Evolutionary conservation across 2,113 vertebrate genomes (phyloP), one percentile per base, ranked within the genome.

Genomic region (Perccottus glenii): DNA sequence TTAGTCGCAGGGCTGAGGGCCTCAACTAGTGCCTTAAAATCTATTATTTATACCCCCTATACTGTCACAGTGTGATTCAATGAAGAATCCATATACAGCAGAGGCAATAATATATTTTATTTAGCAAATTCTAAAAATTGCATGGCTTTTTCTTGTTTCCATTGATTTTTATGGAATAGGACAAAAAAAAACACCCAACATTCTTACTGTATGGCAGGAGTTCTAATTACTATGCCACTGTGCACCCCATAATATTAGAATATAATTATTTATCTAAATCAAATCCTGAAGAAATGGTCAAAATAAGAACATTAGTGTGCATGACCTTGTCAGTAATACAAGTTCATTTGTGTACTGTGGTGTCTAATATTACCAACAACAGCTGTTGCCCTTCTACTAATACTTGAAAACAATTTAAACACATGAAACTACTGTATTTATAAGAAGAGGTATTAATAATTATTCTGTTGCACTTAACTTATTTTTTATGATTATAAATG

Each of bases 371-470:
- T n/a, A 7, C 38, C 4, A 36, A n/a, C 33, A 55, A 32, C 12
- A n/a, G 14, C 36, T 55, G 8, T 33, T 27, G 19, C 19, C 19
- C 12, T 5, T 46, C 12, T 14, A 11, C 1, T 12, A 40, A 8
- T 40, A 40, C 8, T 8, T 8, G 8, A 55, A 36, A 55, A 55
- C 11, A 52, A 27, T 7, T 33, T 33, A 14, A 15, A 14, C 12
- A 55, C 33, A 33, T 36, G n/a, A 35, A 55, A 38, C 19, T 27
- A 27, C 19, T 27, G 19, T 27, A 36, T n/a, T 8, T 40, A 40
- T 12, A 14, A 36, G 19, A 6, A 53, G 35, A 4, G 11, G n/a
- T 55, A 38, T 59, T 64, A 64, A 78, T 67, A 50, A 50, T 9
- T 64, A 36, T 12, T 64, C 55, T 35, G 5, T 62, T 50, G 32